A percentile compares a stretch with the other conserved stretches of the same genome.
Conservation (phyloP, 2,113 vertebrate genomes). For the Tympanuchus pallidicinctus region DNA sequence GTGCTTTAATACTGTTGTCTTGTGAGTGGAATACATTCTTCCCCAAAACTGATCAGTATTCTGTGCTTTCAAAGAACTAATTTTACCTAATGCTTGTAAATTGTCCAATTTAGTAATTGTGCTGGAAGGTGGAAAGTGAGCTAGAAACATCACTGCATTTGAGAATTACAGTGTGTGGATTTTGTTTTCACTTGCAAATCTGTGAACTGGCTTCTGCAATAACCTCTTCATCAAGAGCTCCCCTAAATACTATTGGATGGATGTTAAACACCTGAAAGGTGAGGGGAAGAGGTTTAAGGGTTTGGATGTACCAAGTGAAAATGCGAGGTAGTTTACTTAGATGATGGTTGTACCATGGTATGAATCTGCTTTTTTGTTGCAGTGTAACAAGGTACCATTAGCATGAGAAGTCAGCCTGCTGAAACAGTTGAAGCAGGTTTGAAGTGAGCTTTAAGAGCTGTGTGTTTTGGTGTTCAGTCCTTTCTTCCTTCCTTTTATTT, state of each 20-base stretch:
- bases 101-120: background rate
- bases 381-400: accelerated
- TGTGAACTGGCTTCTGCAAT: background rate
- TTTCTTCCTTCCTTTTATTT: background rate
- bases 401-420: background rate
- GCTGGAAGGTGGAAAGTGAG: background rate
- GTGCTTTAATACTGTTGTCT: background rate
- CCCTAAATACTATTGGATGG: background rate
- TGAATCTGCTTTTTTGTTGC: background rate
- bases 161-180: background rate
- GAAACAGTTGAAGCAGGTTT: background rate
- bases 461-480: background rate
- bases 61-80: background rate
- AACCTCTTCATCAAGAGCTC: background rate
- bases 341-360: background rate
- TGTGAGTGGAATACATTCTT: background rate
- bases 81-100: background rate
- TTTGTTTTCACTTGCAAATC: background rate
- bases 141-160: background rate
- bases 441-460: background rate
- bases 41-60: background rate
- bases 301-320: background rate
- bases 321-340: background rate
- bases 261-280: background rate
- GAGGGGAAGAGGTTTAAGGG: background rate